phyloP scores from a whole-genome alignment of 2,797 vertebrate species.

The Garrulus glandarius region DNA sequence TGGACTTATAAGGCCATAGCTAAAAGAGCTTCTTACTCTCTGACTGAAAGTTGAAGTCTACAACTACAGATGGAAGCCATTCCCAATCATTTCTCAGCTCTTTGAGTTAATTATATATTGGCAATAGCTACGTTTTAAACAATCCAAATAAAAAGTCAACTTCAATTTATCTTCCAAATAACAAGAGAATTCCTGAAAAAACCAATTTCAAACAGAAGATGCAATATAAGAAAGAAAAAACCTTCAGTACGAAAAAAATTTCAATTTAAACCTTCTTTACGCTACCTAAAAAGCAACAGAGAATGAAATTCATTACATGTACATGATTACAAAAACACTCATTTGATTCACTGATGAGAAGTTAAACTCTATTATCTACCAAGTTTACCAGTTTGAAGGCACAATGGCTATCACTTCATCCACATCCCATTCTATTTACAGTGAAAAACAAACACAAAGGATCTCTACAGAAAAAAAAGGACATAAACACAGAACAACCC shows the following conservation, averaged over 20 bases:
- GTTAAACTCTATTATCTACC: not conserved
- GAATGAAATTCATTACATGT: not conserved
- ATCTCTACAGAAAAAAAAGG: not conserved
- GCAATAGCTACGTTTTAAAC: not conserved
- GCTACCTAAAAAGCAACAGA: not conserved
- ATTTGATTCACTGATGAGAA: not conserved
- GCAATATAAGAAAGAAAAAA: not conserved
- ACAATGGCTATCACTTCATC: slow-evolving; percentile 42
- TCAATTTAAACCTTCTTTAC: not conserved
- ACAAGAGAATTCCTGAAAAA: not conserved
- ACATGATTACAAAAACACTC: not conserved
- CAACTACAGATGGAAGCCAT: not conserved
- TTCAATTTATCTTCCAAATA: not conserved
- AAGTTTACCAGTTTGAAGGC: slow-evolving; percentile 56
- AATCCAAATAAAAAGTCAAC: not conserved
- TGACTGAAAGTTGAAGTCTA: not conserved
- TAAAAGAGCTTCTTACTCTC: not conserved
- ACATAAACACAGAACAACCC: slow-evolving; percentile 15
- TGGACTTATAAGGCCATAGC: not conserved
- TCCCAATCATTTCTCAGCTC: not conserved
- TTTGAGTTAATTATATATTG: not conserved
- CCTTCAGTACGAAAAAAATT: not conserved
- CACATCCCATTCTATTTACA: slow-evolving; percentile 32
- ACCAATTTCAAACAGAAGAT: not conserved
- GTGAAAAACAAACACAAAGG: not conserved